A percentile compares a stretch with the other conserved stretches of the same genome.
phyloP scores from a whole-genome alignment of 64 coral and sea anemone genomes.

The Dendronephthya gigantea region DNA sequence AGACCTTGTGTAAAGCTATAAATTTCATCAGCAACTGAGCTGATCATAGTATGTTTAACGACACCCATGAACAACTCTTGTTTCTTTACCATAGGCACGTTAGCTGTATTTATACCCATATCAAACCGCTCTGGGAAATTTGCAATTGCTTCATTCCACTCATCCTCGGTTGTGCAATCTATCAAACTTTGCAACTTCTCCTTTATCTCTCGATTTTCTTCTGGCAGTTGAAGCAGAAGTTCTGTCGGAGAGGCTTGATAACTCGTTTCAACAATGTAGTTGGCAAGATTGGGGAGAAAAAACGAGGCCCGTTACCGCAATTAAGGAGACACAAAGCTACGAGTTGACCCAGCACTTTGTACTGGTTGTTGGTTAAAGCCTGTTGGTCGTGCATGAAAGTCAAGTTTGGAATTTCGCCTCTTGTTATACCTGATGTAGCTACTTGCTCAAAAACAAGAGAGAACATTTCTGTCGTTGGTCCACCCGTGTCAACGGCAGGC shows the following conservation, averaged over 20 bases:
- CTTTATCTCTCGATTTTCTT: background rate
- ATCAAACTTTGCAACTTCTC: constrained; percentile 10
- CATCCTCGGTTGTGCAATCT: background rate
- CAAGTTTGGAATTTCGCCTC: background rate
- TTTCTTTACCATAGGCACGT: background rate
- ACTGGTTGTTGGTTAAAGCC: background rate
- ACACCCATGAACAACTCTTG: background rate
- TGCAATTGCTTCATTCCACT: constrained; percentile 5
- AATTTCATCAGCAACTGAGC: background rate
- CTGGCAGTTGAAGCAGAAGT: background rate
- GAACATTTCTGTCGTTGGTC: background rate
- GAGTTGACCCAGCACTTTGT: background rate
- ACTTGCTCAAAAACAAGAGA: background rate
- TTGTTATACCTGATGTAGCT: background rate
- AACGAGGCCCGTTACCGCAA: background rate
- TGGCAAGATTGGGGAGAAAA: background rate
- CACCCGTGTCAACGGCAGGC: background rate
- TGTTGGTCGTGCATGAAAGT: background rate
- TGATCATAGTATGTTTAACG: background rate
- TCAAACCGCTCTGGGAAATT: background rate
- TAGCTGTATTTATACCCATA: background rate
- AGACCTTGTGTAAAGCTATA: background rate
- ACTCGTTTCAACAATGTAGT: background rate
- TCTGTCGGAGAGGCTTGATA: background rate
- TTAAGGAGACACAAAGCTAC: background rate